Conservation (phyloP, 2,888 invertebrate genomes). For the Oscheius onirici region DNA sequence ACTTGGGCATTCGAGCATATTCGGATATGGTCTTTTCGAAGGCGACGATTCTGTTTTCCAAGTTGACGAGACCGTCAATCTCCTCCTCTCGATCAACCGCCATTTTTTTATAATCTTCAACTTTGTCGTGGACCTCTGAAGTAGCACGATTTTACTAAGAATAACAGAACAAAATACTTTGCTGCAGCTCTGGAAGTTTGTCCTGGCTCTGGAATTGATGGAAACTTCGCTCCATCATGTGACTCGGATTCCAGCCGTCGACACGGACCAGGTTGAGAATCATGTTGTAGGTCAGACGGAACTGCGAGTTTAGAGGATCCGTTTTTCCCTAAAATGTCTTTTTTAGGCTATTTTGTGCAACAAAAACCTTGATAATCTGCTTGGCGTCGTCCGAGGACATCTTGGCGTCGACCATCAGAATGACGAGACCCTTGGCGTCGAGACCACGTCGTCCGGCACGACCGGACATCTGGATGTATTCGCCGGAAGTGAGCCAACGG, state of each 20-base stretch:
- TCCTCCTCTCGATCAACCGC: conserved; percentile 81
- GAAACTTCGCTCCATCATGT: conserved; percentile 97
- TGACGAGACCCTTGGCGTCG: conserved; percentile 94
- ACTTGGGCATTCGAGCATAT: conserved; percentile 84
- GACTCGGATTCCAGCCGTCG: conserved; percentile 99
- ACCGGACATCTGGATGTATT: conserved; percentile 99
- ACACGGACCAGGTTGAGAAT: conserved; percentile 87
- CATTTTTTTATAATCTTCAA: conserved; percentile 77
- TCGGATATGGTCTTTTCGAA: conserved; percentile 78
- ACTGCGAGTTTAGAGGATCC: conserved; percentile 97
- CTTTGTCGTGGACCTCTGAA: background rate
- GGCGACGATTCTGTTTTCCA: conserved; percentile 35
- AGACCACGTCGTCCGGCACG: conserved; percentile 89
- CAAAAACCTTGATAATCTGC: conserved; percentile 75
- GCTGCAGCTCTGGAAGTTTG: conserved; percentile 84
- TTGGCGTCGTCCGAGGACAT: conserved; percentile 78
- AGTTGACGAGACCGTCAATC: conserved; percentile 84
- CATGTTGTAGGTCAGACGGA: conserved; percentile 99
- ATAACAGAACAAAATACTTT: conserved; percentile 77
- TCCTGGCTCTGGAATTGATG: conserved; percentile 97
- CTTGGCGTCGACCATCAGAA: conserved; percentile 97
- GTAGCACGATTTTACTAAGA: background rate
- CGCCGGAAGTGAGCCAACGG: conserved; percentile 87
- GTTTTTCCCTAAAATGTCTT: conserved; percentile 83
- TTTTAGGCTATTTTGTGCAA: background rate